Evolutionary conservation across 2,888 invertebrate species (phyloP).

Genomic region (Magallana nippona): DNA sequence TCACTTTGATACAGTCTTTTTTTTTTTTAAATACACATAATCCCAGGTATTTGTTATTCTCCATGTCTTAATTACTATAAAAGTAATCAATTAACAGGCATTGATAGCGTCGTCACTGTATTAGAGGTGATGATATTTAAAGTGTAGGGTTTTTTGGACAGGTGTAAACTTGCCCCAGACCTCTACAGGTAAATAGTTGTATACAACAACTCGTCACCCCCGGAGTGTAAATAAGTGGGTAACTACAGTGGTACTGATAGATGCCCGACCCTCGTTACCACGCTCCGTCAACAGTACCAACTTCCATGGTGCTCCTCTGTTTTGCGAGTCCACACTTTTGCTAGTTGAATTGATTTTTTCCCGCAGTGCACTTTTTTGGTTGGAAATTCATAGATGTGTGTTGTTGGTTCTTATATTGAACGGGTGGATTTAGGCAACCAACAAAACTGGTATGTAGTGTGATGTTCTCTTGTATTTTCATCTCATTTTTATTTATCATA

Average conservation of each 20-base stretch:
- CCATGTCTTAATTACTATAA: background rate
- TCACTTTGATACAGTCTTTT: background rate
- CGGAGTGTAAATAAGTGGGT: background rate
- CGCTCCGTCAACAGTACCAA: background rate
- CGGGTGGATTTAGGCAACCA: background rate
- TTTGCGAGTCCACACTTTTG: background rate
- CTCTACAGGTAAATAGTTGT: conserved; percentile 22
- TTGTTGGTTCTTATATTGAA: background rate
- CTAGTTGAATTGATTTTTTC: background rate
- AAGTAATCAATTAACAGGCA: conserved; percentile 2
- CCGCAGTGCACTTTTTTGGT: background rate
- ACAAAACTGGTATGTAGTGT: conserved; percentile 8
- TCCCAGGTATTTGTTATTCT: background rate
- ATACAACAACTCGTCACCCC: background rate
- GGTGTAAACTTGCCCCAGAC: conserved; percentile 29
- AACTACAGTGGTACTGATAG: background rate
- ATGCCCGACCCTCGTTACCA: background rate
- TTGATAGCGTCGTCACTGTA: background rate
- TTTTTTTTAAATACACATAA: background rate
- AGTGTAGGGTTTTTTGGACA: conserved; percentile 32
- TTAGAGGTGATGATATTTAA: background rate
- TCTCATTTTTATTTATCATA: too few relatives aligned
- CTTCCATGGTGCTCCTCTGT: background rate
- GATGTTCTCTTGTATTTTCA: background rate
- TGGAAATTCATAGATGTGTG: background rate